These are phyloP conservation scores for Drosophila buzzatii DNA, from an alignment of 2,888 invertebrate species.

Conservation along the genomic window DNA sequence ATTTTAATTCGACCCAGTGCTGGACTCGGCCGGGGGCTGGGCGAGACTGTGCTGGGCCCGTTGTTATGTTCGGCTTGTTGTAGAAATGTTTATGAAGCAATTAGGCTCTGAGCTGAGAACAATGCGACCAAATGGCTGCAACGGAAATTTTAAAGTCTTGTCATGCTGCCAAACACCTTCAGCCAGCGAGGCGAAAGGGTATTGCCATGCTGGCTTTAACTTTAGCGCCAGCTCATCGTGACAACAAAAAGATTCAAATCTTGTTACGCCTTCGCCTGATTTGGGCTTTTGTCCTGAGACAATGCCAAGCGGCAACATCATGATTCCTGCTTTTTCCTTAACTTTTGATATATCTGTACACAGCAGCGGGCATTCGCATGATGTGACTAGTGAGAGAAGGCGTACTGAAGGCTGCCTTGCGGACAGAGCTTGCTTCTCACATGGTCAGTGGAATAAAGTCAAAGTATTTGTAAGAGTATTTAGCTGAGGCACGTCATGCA, in stretches of 20 bases:
- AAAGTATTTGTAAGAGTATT: neutral
- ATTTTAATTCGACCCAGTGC: constrained; percentile 67
- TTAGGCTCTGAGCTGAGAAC: constrained; percentile 78
- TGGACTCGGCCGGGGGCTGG: constrained; percentile 1
- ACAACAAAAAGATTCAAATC: constrained; percentile 73
- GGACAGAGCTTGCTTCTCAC: neutral
- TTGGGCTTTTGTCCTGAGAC: constrained; percentile 54
- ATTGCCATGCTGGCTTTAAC: constrained; percentile 52
- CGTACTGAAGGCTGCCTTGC: too few species aligned
- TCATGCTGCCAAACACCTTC: constrained; percentile 48
- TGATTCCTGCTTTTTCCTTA: constrained; percentile 37
- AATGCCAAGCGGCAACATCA: constrained; percentile 38
- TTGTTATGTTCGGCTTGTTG: constrained; percentile 66
- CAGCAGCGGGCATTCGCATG: too few species aligned
- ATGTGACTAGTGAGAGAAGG: neutral
- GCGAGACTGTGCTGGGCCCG: constrained; percentile 21
- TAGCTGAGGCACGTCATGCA: neutral
- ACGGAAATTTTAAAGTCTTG: constrained; percentile 69
- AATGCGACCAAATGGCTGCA: constrained; percentile 75
- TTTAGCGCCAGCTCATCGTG: constrained; percentile 73
- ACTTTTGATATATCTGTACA: constrained; percentile 1
- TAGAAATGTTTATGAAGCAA: constrained; percentile 82
- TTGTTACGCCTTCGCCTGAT: constrained; percentile 73
- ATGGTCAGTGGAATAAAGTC: neutral
- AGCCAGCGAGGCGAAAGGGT: constrained; percentile 45